phyloP scores from a whole-genome alignment of 2,888 invertebrate species.

The Apodemia mormo region DNA sequence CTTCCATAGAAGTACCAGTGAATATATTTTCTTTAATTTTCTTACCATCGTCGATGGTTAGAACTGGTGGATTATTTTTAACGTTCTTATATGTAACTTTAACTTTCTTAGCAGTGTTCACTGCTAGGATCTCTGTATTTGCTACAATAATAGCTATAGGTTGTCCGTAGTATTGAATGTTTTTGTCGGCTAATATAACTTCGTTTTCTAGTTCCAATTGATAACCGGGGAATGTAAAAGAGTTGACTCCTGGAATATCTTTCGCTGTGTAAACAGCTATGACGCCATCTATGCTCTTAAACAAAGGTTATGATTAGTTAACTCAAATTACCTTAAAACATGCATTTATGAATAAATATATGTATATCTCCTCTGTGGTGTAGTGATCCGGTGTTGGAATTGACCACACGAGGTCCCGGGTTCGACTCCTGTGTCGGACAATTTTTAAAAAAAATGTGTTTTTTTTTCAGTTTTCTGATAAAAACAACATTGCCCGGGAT shows the following conservation, averaged over 20 bases:
- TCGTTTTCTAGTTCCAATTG: conserved; percentile 66
- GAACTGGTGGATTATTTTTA: conserved; percentile 50
- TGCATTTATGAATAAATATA: too few relatives aligned
- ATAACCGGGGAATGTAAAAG: conserved; percentile 63
- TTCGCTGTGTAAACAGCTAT: conserved; percentile 83
- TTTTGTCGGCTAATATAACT: conserved; percentile 76
- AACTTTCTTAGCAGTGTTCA: conserved; percentile 79
- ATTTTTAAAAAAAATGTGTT: too few relatives aligned
- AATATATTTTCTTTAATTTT: conserved; percentile 43
- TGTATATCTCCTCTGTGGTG: too few relatives aligned
- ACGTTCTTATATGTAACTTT: conserved; percentile 79
- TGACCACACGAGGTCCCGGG: too few relatives aligned
- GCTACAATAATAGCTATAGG: conserved; percentile 87
- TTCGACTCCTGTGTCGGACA: too few relatives aligned
- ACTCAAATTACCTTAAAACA: too few relatives aligned
- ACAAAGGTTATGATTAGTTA: conserved; percentile 34
- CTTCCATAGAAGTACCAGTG: conserved; percentile 49
- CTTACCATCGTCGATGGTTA: conserved; percentile 61
- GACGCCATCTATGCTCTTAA: conserved; percentile 84
- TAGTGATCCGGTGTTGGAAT: too few relatives aligned
- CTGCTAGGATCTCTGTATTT: conserved; percentile 76
- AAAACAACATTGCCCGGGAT: too few relatives aligned
- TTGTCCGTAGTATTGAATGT: conserved; percentile 84
- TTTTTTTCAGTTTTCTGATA: too few relatives aligned
- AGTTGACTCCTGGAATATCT: conserved; percentile 86